Base-by-base conservation (phyloP, 2,888 invertebrate genomes). In the Pyrgus malvae region DNA sequence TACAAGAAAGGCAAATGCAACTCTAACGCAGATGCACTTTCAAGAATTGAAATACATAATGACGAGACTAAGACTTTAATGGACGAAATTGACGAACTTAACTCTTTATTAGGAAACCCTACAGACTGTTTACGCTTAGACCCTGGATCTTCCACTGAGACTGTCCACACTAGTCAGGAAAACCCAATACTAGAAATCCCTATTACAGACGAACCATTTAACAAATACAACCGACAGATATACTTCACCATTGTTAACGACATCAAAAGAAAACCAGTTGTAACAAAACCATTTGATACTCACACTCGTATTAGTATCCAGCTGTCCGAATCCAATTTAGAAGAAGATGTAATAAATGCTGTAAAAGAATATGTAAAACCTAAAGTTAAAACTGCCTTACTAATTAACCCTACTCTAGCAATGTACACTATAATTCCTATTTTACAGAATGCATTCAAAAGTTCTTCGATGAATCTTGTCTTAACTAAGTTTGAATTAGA, bases 211-310 rank as follows among this genome's bases (percentile, higher is more conserved):
- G 45, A 45, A 21, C 45, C 45, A 1, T 11, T 45, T 19, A 45
- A 45, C 7, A 45, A 45, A 45, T 45, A 11, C 2, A 31, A 45
- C 45, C 31, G 45, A 12, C 45, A 45, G 7, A 17, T 45, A 8
- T 9, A 21, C 21, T 45, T 59, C 0, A 57, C 35, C 2, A 48
- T 59, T 7, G 59, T 59, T 8, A 51, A 44, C n/a, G 59, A 57
- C 14, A 35, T 58, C 1, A 61, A 59, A 29, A 23, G 53, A 27
- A 25, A 23, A 27, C 54, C 56, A 1, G 17, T 42, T 8, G 55
- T 57, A 7, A 55, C 61, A 1, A 57, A 61, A 58, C 61, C 58
- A 6, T 61, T 61, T 12, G 58, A 61, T 1, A 61, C 53, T 0
- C 58, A 58, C n/a, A 61, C 58, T 4, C 48, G 61, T 3, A 55